Evolutionary conservation across 2,797 vertebrate species (phyloP).

Genomic region (Etheostoma perlongum): DNA sequence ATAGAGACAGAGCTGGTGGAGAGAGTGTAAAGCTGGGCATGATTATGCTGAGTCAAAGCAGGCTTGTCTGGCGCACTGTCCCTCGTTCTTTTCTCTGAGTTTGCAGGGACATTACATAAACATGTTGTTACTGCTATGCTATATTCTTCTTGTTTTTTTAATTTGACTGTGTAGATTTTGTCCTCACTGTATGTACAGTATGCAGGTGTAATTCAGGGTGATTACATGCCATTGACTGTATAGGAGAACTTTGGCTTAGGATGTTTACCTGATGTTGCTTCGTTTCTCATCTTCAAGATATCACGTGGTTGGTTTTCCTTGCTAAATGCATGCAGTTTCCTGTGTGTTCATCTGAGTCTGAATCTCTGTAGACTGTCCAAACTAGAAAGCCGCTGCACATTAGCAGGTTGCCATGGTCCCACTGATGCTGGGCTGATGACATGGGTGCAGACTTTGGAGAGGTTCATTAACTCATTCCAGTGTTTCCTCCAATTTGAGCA

Average conservation of each 20-base stretch:
- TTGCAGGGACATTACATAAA: slow-evolving; percentile 40
- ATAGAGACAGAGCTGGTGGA: slow-evolving; percentile 42
- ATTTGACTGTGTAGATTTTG: neutral
- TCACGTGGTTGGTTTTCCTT: neutral
- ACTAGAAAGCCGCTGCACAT: slow-evolving; percentile 4
- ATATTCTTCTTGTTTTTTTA: slow-evolving; percentile 8
- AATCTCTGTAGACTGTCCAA: neutral
- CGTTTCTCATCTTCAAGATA: neutral
- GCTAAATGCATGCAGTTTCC: neutral
- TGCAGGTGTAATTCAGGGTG: neutral
- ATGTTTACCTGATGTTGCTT: slow-evolving; percentile 8
- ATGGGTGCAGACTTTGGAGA: slow-evolving; percentile 8
- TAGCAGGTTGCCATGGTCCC: slow-evolving; percentile 3
- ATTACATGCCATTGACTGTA: neutral
- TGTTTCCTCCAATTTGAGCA: slow-evolving; percentile 12
- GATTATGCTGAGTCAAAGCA: slow-evolving; percentile 82
- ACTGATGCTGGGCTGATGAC: slow-evolving; percentile 24
- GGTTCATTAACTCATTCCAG: slow-evolving; percentile 25
- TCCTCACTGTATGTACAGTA: slow-evolving; percentile 1
- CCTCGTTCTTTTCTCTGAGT: slow-evolving; percentile 29
- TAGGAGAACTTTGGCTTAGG: neutral
- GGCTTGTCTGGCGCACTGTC: slow-evolving; percentile 37
- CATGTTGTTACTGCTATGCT: slow-evolving; percentile 22
- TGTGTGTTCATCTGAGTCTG: neutral
- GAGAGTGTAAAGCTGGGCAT: slow-evolving; percentile 42